Evolutionary conservation across 64 coral and sea anemone genomes (phyloP).

Genomic region (Stichodactyla helianthus): DNA sequence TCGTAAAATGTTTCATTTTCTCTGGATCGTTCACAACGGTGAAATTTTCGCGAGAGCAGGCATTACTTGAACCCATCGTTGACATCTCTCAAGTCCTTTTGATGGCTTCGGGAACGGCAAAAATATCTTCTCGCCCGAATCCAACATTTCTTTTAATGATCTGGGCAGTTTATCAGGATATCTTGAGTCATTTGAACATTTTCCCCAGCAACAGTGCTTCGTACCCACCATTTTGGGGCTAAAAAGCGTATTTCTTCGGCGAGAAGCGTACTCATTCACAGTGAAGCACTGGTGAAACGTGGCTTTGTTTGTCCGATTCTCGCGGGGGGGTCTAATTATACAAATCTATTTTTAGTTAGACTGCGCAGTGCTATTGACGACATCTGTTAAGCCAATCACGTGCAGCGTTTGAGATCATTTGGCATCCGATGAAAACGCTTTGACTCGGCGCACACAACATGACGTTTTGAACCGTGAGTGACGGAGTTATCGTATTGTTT

Average conservation of each 20-base stretch:
- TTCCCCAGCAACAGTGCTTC: conserved; percentile 59
- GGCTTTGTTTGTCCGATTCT: too few relatives aligned
- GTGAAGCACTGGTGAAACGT: too few relatives aligned
- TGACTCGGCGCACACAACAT: too few relatives aligned
- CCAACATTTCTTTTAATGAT: conserved; percentile 52
- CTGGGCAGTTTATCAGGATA: conserved; percentile 48
- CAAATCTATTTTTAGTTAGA: too few relatives aligned
- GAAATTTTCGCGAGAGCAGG: conserved; percentile 49
- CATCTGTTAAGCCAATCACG: too few relatives aligned
- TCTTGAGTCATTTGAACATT: conserved; percentile 54
- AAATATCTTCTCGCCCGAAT: conserved; percentile 46
- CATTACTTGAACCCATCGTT: conserved; percentile 50
- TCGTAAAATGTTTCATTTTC: too few relatives aligned
- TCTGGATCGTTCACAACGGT: conserved; percentile 14
- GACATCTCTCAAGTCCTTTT: conserved; percentile 36
- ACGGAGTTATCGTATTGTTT: too few relatives aligned
- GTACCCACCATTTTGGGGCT: conserved; percentile 63
- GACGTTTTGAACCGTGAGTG: too few relatives aligned
- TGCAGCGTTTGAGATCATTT: neutral
- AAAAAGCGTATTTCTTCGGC: too few relatives aligned
- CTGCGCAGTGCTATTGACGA: too few relatives aligned
- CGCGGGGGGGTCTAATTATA: too few relatives aligned
- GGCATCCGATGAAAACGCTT: neutral
- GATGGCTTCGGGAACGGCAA: conserved; percentile 49
- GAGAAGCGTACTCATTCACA: too few relatives aligned